Base-by-base conservation (phyloP, 2,888 invertebrate genomes). In the Laothoe populi region DNA sequence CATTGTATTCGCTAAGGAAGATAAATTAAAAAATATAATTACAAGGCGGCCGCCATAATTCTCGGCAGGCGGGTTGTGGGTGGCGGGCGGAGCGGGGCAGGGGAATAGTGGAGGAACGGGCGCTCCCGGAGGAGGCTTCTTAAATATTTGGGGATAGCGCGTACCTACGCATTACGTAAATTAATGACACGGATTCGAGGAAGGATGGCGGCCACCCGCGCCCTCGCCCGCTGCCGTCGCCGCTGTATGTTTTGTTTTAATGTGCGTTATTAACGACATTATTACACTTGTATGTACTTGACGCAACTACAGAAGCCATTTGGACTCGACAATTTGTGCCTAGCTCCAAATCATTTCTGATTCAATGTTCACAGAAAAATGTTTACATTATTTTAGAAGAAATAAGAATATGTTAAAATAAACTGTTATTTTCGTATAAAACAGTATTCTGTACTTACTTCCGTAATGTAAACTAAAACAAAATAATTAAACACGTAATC, bases 21-120 rank as follows among this genome's bases (percentile, higher is more conserved):
- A 94, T 94, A 94, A 94, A 94, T 94, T 94, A 94, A 94, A 94
- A 94, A 94, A 94, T 94, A 94, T 94, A 94, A 94, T 94, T 94
- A 94, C 94, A 93, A 93, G 93, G 93, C 93, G 93, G 92, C 93
- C 93, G 94, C 94, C 94, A 94, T 93, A 93, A 93, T 92, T 93
- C 93, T 93, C 91, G 88, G 86, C 90, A 81, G 90, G 91, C 85
- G 91, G 86, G 82, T 75, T 70, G 84, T 75, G 81, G 84, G 84
- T 75, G 82, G 80, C 77, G 74, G 81, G 82, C 66, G 81, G 77
- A 67, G 75, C 70, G 74, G 75, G 82, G 73, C 73, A 66, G 77
- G 81, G 82, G 82, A 83, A 86, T 90, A 91, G 92, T 90, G 92
- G 90, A 87, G 91, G 83, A 87, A 79, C 87, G 88, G 90, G 87